Evolutionary conservation across 53 echinoderm and acorn worm species (phyloP).

Genomic region (Luidia sarsii): DNA sequence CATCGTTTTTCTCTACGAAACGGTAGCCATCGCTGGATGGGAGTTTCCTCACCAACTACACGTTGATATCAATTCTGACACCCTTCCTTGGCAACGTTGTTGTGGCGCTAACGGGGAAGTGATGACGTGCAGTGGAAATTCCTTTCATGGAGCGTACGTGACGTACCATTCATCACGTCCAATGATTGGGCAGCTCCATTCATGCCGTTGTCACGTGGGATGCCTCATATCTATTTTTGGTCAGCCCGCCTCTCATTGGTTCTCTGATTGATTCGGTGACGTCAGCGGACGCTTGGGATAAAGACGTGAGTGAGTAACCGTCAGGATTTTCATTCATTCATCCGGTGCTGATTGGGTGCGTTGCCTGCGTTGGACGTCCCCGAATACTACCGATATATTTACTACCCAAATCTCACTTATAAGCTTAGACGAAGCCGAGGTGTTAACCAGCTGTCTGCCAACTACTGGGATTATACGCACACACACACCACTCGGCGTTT

Average conservation of each 20-base stretch:
- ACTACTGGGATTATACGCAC: slow-evolving; percentile 25
- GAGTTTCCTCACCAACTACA: slow-evolving; percentile 22
- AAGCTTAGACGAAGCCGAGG: slow-evolving; percentile 9
- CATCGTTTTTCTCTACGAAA: background rate
- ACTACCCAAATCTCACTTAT: background rate
- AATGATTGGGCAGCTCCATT: slow-evolving; percentile 68
- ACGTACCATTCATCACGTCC: slow-evolving; percentile 35
- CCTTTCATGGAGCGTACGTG: slow-evolving; percentile 58
- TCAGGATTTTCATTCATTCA: slow-evolving; percentile 75
- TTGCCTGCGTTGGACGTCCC: slow-evolving; percentile 28
- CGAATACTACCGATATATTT: slow-evolving; percentile 37
- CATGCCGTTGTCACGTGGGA: slow-evolving; percentile 67
- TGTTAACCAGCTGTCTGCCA: slow-evolving; percentile 34
- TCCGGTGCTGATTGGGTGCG: slow-evolving; percentile 30
- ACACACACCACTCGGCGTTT: background rate
- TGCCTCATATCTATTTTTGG: slow-evolving; percentile 88
- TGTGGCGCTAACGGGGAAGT: slow-evolving; percentile 47
- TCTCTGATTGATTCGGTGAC: slow-evolving; percentile 90
- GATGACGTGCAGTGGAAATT: slow-evolving; percentile 75
- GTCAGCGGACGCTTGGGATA: slow-evolving; percentile 80
- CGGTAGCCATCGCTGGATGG: background rate
- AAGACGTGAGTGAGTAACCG: slow-evolving; percentile 74
- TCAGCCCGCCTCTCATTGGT: slow-evolving; percentile 78
- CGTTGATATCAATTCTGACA: slow-evolving; percentile 5
- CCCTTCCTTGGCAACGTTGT: slow-evolving; percentile 64